phyloP scores from a whole-genome alignment of 2,113 vertebrate species.

The Rhizomys pruinosus region DNA sequence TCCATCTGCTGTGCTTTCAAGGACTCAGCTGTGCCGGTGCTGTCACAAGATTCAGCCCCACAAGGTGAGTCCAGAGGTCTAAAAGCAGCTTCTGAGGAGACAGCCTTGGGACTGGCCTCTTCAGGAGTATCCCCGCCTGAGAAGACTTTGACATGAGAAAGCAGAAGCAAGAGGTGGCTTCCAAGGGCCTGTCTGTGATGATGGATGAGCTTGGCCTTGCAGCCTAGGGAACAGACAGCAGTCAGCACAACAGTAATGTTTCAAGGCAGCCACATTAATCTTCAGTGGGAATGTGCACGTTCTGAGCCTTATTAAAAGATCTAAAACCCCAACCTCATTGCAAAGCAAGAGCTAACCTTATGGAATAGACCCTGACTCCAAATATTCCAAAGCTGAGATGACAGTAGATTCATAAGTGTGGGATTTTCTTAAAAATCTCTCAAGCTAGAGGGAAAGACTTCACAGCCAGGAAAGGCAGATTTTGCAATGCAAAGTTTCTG shows the following conservation, averaged over 20 bases:
- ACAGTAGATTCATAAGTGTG: conserved; percentile 69
- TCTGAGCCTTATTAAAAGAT: conserved; percentile 80
- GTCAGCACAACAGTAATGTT: conserved; percentile 86
- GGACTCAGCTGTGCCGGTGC: conserved; percentile 56
- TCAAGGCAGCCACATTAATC: conserved; percentile 83
- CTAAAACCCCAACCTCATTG: conserved; percentile 74
- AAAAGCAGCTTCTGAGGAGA: conserved; percentile 18
- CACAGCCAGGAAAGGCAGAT: conserved; percentile 50
- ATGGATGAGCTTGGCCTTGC: conserved; percentile 83
- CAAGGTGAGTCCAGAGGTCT: conserved; percentile 23
- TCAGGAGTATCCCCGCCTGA: conserved; percentile 65
- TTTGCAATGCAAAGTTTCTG: conserved; percentile 71
- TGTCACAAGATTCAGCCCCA: conserved; percentile 60
- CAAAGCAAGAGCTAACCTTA: conserved; percentile 83
- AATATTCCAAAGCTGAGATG: conserved; percentile 78
- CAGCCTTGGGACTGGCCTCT: conserved; percentile 34
- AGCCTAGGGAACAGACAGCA: conserved; percentile 79
- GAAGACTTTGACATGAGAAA: conserved; percentile 65
- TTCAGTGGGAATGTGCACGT: conserved; percentile 81
- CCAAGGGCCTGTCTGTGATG: conserved; percentile 85
- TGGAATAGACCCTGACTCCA: conserved; percentile 75
- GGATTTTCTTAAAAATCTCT: conserved; percentile 76
- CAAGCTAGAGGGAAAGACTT: conserved; percentile 13
- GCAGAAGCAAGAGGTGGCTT: conserved; percentile 76
- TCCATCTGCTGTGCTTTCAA: conserved; percentile 82